Conservation (phyloP, 2,113 vertebrate species). For the Psephotus haematonotus region DNA sequence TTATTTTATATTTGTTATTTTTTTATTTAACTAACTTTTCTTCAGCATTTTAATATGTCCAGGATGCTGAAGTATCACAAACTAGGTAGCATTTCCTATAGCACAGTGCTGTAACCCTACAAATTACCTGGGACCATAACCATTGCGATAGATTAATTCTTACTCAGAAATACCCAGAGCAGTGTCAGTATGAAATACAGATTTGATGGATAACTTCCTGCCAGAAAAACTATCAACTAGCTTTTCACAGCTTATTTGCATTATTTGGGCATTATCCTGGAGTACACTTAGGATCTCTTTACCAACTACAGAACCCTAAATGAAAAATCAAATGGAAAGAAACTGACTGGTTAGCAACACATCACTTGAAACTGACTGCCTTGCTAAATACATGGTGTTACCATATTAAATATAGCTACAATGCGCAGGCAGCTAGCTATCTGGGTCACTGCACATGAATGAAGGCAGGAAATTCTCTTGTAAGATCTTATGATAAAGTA, state of each 20-base stretch:
- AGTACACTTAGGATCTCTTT: background rate
- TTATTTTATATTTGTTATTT: background rate
- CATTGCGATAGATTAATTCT: background rate
- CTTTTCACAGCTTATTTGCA: background rate
- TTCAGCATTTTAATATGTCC: background rate
- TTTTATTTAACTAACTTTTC: background rate
- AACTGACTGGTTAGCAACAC: background rate
- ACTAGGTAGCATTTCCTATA: background rate
- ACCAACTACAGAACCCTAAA: background rate
- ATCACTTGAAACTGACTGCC: background rate
- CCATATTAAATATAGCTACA: background rate
- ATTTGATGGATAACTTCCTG: background rate
- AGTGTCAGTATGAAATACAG: background rate
- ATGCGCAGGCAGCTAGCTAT: background rate
- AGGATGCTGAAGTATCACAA: slow-evolving; percentile 23
- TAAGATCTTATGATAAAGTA: background rate
- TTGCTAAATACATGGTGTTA: background rate
- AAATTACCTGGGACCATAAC: slow-evolving; percentile 1
- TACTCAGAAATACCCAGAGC: slow-evolving; percentile 20
- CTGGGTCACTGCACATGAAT: background rate
- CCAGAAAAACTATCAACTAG: background rate
- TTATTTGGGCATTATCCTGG: background rate
- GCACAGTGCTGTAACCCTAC: background rate
- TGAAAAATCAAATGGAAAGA: background rate
- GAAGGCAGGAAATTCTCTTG: background rate